Percentiles rank a stretch among this genome's conserved stretches.
Evolutionary conservation across 2,888 invertebrate genomes (phyloP).

Genomic region (Sphaeridia pumilis): DNA sequence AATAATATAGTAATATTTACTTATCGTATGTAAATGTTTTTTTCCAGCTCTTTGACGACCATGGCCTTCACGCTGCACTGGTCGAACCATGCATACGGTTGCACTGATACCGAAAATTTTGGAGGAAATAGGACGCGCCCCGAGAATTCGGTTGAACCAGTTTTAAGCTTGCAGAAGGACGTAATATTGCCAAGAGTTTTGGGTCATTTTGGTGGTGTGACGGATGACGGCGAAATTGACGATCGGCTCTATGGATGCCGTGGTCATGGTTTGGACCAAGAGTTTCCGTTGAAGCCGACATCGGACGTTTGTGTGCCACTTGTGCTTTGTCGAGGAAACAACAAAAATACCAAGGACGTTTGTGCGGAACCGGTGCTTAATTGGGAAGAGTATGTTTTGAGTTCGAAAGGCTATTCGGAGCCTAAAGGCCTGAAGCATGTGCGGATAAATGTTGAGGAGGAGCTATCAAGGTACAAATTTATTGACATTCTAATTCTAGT

Average conservation of each 20-base stretch:
- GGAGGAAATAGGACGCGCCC: too few species aligned
- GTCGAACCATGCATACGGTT: constrained; percentile 5
- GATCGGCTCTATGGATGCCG: constrained; percentile 23
- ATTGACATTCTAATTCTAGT: too few species aligned
- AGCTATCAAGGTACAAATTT: too few species aligned
- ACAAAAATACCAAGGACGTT: constrained; percentile 17
- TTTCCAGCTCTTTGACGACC: too few species aligned
- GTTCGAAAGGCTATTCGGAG: too few species aligned
- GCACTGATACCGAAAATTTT: neutral
- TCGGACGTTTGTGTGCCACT: constrained; percentile 24
- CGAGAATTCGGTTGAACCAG: constrained; percentile 7
- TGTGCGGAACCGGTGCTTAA: constrained; percentile 32
- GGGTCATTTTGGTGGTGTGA: neutral
- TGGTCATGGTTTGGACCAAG: constrained; percentile 25
- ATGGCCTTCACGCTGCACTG: constrained; percentile 5
- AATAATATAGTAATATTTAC: too few species aligned
- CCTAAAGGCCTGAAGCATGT: too few species aligned
- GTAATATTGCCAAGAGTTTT: constrained; percentile 20
- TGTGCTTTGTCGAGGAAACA: constrained; percentile 21
- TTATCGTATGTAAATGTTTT: too few species aligned
- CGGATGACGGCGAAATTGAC: too few species aligned
- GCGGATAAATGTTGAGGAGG: too few species aligned
- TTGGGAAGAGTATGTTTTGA: constrained; percentile 27
- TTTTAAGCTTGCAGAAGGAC: constrained; percentile 23
- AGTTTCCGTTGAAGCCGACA: constrained; percentile 27